A percentile compares a stretch with the other conserved stretches of the same genome.
These are phyloP conservation scores for Drosophila rhopaloa DNA, from an alignment of 1,140 invertebrate species.

Conservation along the genomic window DNA sequence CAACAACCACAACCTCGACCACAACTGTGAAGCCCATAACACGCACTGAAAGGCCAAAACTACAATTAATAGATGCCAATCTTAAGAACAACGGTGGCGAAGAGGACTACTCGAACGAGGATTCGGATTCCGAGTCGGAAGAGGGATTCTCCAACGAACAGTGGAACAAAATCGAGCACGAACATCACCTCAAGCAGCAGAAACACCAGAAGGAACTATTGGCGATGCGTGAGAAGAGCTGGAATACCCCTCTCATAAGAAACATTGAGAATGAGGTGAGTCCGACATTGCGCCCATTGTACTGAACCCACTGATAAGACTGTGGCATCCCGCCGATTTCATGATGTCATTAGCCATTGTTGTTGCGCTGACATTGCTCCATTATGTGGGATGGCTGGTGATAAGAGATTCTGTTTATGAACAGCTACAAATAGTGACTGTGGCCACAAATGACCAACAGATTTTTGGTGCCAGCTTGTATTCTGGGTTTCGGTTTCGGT, in stretches of 20 bases:
- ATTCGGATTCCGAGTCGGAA: constrained; percentile 22
- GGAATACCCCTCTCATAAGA: constrained; percentile 61
- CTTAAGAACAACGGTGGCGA: constrained; percentile 9
- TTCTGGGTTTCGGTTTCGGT: constrained; percentile 17
- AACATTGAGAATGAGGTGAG: constrained; percentile 71
- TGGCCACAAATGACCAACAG: constrained; percentile 45
- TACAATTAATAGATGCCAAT: constrained; percentile 47
- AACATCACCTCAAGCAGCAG: constrained; percentile 60
- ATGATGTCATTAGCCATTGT: constrained; percentile 72
- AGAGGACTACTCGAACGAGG: constrained; percentile 24
- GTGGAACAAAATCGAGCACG: constrained; percentile 72
- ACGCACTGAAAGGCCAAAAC: constrained; percentile 45
- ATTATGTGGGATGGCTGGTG: constrained; percentile 5
- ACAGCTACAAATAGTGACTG: neutral
- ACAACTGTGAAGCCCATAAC: constrained; percentile 3
- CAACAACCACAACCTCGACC: neutral
- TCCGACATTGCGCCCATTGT: constrained; percentile 67
- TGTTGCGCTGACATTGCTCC: constrained; percentile 60
- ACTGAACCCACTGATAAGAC: constrained; percentile 17
- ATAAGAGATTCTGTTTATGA: constrained; percentile 29
- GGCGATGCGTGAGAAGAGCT: constrained; percentile 51
- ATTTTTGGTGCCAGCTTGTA: constrained; percentile 1
- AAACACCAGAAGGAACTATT: constrained; percentile 64
- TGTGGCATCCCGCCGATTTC: constrained; percentile 10
- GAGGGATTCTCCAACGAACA: constrained; percentile 62